Evolutionary conservation across 1,140 invertebrate genomes (phyloP).

Genomic region (Octopus bimaculoides): DNA sequence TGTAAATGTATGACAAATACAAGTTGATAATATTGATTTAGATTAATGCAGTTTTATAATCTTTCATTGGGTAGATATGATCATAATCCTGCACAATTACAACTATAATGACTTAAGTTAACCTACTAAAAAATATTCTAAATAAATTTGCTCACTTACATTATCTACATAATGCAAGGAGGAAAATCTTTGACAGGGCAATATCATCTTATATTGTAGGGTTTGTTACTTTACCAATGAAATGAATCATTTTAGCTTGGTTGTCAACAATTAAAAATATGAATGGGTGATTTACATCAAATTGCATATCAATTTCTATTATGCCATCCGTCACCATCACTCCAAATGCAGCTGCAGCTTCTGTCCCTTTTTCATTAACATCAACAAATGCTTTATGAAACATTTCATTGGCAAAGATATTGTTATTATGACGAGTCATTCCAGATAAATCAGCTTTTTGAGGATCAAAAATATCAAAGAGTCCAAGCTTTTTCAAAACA

Average conservation of each 20-base stretch:
- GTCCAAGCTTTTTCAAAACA: constrained; percentile 52
- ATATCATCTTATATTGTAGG: constrained; percentile 4
- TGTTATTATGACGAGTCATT: constrained; percentile 24
- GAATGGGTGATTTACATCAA: constrained; percentile 73
- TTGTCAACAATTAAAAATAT: constrained; percentile 70
- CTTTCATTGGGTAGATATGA: too few relatives aligned
- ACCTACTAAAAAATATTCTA: too few relatives aligned
- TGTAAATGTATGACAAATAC: too few relatives aligned
- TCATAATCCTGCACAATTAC: too few relatives aligned
- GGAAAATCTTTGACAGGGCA: too few relatives aligned
- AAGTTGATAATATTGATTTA: too few relatives aligned
- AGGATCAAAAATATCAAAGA: constrained; percentile 27
- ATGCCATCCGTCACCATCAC: not conserved
- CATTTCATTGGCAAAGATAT: constrained; percentile 44
- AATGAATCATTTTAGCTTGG: constrained; percentile 63
- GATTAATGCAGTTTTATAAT: too few relatives aligned
- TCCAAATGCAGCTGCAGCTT: constrained; percentile 40
- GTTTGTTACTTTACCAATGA: constrained; percentile 61
- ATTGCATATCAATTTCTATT: constrained; percentile 45
- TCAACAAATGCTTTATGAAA: constrained; percentile 63
- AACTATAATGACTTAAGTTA: too few relatives aligned
- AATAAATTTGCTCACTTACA: too few relatives aligned
- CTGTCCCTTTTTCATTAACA: constrained; percentile 55
- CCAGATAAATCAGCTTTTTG: constrained; percentile 36
- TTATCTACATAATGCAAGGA: too few relatives aligned